Base-by-base conservation (phyloP, 2,797 vertebrate genomes). In the Crocodylus rhombifer region DNA sequence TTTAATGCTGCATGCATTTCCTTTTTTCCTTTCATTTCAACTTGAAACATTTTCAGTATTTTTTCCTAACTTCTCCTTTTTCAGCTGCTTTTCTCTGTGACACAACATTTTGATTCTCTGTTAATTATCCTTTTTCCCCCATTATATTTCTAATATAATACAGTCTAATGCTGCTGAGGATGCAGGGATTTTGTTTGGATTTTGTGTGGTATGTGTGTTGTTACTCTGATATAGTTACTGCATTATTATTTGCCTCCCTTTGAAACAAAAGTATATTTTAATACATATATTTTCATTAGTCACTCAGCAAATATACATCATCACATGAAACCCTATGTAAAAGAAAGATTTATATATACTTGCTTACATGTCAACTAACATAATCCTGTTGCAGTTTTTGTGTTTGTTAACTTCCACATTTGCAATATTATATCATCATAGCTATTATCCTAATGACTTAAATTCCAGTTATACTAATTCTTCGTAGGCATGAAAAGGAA, bases 1-100 rank as follows among this genome's bases (percentile, higher is more conserved):
- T 12, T 23, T 77, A 0, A 86, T 5, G 84, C n/a, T 87, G 14
- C 63, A 33, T 65, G 14, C 2, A 79, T 57, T 67, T 80, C 18
- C 1, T 12, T 76, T 89, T 95, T 88, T 73, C 7, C 5, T 65
- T 94, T 93, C 20, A 58, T 77, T 84, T 79, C n/a, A 30, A 42
- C 30, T 87, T 88, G 17, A 67, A 86, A 23, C 81, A 83, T 92
- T 88, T 90, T 75, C 42, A 58, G 14, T 61, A 51, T 87, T 80
- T 89, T 95, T 51, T 83, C 60, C 67, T 94, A 71, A 85, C 64
- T 76, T 87, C 10, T 51, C 21, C 14, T 55, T 67, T 83, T 87
- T 76, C 80, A 42, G 15, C 25, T 88, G 14, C 25, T 80, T 91
- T 95, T 84, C 33, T 91, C 57, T 28, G 58, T 91, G 69, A 63